Percentiles rank a stretch among this genome's conserved stretches.
These are phyloP conservation scores for Tipula lateralis DNA, from an alignment of 2,888 invertebrate genomes.

Conservation along the genomic window DNA sequence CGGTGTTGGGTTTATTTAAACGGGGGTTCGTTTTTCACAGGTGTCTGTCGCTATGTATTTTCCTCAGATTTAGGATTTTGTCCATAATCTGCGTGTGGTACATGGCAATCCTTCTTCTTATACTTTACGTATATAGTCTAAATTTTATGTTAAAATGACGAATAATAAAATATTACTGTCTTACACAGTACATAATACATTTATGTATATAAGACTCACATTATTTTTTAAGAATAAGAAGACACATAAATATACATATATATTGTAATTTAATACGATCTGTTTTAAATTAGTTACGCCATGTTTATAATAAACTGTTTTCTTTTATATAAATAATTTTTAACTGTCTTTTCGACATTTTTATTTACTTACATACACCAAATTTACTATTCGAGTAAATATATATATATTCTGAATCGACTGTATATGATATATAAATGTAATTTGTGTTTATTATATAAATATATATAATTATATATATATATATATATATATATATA, in stretches of 20 bases:
- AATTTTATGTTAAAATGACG: not conserved
- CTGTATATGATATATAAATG: not conserved
- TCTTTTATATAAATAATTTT: slow-evolving; percentile 7
- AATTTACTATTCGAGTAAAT: slow-evolving; percentile 5
- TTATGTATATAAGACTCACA: not conserved
- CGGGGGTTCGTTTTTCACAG: not conserved
- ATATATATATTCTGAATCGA: not conserved
- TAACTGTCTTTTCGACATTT: slow-evolving; percentile 28
- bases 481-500: too few relatives aligned
- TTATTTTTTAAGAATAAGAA: too few relatives aligned
- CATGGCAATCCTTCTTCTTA: not conserved
- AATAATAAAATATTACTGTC: slow-evolving; percentile 26
- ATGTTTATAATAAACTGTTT: slow-evolving; percentile 31
- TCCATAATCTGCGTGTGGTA: not conserved
- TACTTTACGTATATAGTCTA: not conserved
- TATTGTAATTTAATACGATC: slow-evolving; percentile 34
- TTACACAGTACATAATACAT: not conserved
- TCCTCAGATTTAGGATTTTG: not conserved
- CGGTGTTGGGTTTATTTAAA: not conserved
- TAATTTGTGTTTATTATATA: not conserved
- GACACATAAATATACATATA: not conserved
- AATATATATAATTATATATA: too few relatives aligned
- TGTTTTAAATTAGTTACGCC: slow-evolving; percentile 35
- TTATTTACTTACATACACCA: not conserved
- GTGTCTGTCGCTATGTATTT: not conserved